Percentiles rank a stretch among this genome's conserved stretches.
phyloP scores from a whole-genome alignment of 2,888 invertebrate genomes.

The Megaustenia siamemsis region DNA sequence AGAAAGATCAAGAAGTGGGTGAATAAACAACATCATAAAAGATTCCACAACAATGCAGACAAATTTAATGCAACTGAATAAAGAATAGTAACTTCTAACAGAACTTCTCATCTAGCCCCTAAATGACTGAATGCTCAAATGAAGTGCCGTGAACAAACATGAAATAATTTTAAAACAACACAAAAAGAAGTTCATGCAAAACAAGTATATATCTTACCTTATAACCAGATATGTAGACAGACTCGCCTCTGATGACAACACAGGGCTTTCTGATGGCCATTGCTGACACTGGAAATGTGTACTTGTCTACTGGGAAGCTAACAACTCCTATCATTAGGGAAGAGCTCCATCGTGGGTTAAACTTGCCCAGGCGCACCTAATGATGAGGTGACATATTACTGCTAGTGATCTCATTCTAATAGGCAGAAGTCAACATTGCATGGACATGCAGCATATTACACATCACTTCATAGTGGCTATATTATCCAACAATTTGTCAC shows the following conservation, averaged over 20 bases:
- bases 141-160: too few species aligned
- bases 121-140: too few species aligned
- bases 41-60: too few species aligned
- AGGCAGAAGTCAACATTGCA: too few species aligned
- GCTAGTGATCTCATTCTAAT: too few species aligned
- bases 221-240: slow-evolving; percentile 89
- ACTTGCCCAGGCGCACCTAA: slow-evolving; percentile 84
- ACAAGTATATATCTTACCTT: slow-evolving; percentile 83
- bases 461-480: too few species aligned
- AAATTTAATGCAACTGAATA: too few species aligned
- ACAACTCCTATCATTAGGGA: slow-evolving; percentile 89
- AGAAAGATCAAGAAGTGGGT: neutral
- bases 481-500: too few species aligned
- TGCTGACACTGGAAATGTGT: slow-evolving; percentile 86
- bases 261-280: slow-evolving; percentile 88
- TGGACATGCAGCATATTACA: too few species aligned
- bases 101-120: too few species aligned
- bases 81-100: too few species aligned
- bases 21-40: neutral
- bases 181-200: neutral
- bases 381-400: neutral
- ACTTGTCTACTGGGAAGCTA: slow-evolving; percentile 86
- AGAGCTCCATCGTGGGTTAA: slow-evolving; percentile 88
- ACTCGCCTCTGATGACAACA: slow-evolving; percentile 90
- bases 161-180: neutral